These are phyloP conservation scores for Lerema accius DNA, from an alignment of 1,140 invertebrate genomes.

Conservation along the genomic window DNA sequence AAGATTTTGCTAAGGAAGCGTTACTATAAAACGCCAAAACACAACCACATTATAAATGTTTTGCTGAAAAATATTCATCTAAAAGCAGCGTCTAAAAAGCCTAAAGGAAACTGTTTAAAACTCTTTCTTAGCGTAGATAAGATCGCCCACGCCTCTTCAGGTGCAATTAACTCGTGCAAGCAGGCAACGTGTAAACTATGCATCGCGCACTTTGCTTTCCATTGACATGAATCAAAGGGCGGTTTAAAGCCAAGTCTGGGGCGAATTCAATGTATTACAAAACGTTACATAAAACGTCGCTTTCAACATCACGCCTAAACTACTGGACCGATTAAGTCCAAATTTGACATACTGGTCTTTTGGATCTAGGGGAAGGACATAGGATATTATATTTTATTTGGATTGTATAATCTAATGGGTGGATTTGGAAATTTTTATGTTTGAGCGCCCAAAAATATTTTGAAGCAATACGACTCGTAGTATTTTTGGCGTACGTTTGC, in stretches of 20 bases:
- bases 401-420: too few species aligned
- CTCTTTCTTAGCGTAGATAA: constrained; percentile 7
- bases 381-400: too few species aligned
- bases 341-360: too few species aligned
- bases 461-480: too few species aligned
- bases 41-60: too few species aligned
- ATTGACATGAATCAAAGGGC: constrained; percentile 6
- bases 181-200: not conserved
- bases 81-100: not conserved
- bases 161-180: constrained; percentile 14
- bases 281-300: not conserved
- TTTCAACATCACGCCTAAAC: not conserved
- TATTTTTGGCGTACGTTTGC: too few species aligned
- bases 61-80: not conserved
- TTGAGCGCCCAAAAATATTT: too few species aligned
- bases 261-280: constrained; percentile 1
- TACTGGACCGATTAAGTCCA: too few species aligned
- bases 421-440: too few species aligned
- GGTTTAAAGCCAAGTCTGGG: not conserved
- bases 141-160: constrained; percentile 2
- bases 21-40: too few species aligned
- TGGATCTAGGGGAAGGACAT: too few species aligned
- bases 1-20: too few species aligned
- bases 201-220: constrained; percentile 1
- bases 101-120: not conserved